Evolutionary conservation across 2,113 vertebrate species (phyloP).

Genomic region (Muntiacus muntjak): DNA sequence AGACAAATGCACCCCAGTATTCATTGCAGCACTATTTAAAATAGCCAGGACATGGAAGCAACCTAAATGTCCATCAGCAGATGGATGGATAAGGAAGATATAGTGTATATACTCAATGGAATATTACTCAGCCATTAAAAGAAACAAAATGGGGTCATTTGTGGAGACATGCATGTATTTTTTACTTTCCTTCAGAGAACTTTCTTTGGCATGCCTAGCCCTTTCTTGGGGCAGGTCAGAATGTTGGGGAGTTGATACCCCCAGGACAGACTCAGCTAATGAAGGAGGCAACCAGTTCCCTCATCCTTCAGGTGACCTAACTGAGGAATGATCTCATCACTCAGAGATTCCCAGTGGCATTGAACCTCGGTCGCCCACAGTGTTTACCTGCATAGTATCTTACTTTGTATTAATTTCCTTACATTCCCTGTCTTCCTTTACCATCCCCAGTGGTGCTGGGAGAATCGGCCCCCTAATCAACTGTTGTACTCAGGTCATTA

Average conservation of each 20-base stretch:
- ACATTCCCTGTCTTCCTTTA: background rate
- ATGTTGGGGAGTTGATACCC: background rate
- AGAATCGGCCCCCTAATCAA: background rate
- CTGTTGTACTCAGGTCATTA: background rate
- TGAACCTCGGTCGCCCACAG: background rate
- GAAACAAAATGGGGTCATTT: background rate
- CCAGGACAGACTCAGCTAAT: background rate
- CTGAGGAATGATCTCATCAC: background rate
- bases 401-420: background rate
- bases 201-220: background rate
- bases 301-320: background rate
- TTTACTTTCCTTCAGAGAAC: background rate
- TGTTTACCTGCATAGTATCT: background rate
- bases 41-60: background rate
- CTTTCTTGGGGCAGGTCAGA: background rate
- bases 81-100: background rate
- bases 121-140: background rate
- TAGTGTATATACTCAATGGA: background rate
- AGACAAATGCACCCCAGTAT: background rate
- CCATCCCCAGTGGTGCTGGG: background rate
- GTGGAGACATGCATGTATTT: background rate
- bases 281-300: background rate
- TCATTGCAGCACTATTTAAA: background rate
- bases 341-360: background rate
- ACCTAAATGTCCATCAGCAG: fast-evolving